Percentiles rank a stretch among this genome's conserved stretches.
Conservation (phyloP, 2,888 invertebrate genomes). For the Zootermopsis nevadensis region DNA sequence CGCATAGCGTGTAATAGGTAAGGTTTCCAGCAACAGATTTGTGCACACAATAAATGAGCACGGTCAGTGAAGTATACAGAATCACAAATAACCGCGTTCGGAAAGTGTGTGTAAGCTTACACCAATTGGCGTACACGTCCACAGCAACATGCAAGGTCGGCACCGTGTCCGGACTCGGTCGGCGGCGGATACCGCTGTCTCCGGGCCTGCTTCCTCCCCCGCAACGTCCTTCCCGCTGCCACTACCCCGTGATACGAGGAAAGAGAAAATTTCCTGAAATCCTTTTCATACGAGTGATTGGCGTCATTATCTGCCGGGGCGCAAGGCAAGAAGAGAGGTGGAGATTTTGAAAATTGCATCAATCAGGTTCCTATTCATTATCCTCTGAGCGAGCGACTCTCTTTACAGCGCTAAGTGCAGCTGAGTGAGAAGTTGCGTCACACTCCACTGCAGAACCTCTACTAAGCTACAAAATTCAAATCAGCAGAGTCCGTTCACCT, state of each 20-base stretch:
- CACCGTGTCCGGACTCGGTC: slow-evolving; percentile 46
- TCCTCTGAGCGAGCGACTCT: slow-evolving; percentile 41
- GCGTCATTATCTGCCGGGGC: slow-evolving; percentile 49
- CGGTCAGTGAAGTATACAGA: too few species aligned
- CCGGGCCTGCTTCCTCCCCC: slow-evolving; percentile 64
- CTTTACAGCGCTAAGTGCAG: slow-evolving; percentile 46
- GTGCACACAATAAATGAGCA: too few species aligned
- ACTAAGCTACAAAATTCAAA: neutral
- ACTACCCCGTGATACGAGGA: slow-evolving; percentile 36
- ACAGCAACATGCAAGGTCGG: too few species aligned
- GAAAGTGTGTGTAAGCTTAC: too few species aligned
- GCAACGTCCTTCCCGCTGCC: slow-evolving; percentile 1
- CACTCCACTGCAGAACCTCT: slow-evolving; percentile 16
- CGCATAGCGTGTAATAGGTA: too few species aligned
- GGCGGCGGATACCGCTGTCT: slow-evolving; percentile 67
- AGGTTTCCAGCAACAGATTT: too few species aligned
- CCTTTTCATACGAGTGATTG: slow-evolving; percentile 50
- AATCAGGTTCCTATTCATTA: slow-evolving; percentile 54
- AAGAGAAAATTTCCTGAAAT: slow-evolving; percentile 52
- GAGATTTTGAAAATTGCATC: slow-evolving; percentile 52
- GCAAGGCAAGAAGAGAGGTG: slow-evolving; percentile 40
- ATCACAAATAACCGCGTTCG: too few species aligned
- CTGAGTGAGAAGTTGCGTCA: neutral
- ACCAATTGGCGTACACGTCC: too few species aligned
- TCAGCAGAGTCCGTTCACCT: too few species aligned